Conservation (phyloP, 2,888 invertebrate species). For the Xestia ashworthii region DNA sequence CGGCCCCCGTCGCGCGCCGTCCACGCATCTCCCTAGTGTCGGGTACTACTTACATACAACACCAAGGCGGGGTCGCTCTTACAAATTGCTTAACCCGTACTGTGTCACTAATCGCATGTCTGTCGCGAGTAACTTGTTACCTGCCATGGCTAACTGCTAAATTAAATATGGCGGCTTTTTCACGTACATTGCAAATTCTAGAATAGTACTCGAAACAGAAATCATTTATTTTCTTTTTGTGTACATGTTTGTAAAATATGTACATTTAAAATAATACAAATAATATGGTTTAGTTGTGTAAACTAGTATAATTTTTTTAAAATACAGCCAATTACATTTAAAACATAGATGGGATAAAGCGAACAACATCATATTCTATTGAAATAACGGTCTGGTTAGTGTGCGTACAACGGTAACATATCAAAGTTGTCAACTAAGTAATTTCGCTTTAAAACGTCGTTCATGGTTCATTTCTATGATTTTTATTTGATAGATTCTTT, state of each 20-base stretch:
- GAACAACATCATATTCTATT: background rate
- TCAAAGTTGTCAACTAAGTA: background rate
- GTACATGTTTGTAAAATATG: background rate
- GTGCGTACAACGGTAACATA: background rate
- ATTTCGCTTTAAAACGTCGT: background rate
- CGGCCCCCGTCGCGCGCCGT: background rate
- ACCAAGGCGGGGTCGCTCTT: conserved; percentile 32
- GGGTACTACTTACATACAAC: conserved; percentile 42
- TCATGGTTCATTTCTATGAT: background rate
- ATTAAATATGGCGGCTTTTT: conserved; percentile 21
- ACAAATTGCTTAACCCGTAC: conserved; percentile 57
- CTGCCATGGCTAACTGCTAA: conserved; percentile 20
- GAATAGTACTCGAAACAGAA: background rate
- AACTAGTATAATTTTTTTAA: background rate
- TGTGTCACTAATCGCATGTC: conserved; percentile 59
- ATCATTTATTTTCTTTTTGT: background rate
- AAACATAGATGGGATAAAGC: background rate
- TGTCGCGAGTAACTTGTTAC: conserved; percentile 42
- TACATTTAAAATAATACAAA: background rate
- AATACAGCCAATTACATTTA: background rate
- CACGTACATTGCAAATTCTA: background rate
- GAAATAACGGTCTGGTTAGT: background rate
- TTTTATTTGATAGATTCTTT: background rate
- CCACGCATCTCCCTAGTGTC: conserved; percentile 14
- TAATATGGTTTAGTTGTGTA: background rate